Percentiles rank a stretch among this genome's conserved stretches.
Evolutionary conservation across 2,797 vertebrate species (phyloP).

Genomic region (Falco naumanni): DNA sequence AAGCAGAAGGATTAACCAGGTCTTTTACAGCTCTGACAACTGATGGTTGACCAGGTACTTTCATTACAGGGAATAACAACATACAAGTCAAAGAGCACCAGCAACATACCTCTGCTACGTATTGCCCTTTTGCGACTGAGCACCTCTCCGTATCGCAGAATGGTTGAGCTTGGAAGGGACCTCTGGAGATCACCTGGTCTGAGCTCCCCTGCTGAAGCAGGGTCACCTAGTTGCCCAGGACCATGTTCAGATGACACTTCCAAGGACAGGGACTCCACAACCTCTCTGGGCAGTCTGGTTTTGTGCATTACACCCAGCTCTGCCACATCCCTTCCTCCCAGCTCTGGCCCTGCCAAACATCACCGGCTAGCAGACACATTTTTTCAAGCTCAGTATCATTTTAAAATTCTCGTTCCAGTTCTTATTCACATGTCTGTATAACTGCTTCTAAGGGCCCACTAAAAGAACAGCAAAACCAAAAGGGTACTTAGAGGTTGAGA

Average conservation of each 20-base stretch:
- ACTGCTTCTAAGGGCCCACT: not conserved
- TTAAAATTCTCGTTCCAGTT: not conserved
- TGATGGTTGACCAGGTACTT: not conserved
- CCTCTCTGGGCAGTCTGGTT: not conserved
- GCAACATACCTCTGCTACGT: too few species aligned
- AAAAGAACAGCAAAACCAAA: not conserved
- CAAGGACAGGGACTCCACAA: not conserved
- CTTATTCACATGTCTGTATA: not conserved
- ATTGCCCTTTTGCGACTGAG: too few species aligned
- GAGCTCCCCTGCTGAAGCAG: not conserved
- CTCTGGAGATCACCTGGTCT: not conserved
- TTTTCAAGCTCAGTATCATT: not conserved
- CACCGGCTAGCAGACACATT: accelerated
- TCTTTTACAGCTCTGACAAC: not conserved
- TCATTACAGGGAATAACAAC: not conserved
- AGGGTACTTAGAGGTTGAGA: not conserved
- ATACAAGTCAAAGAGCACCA: accelerated
- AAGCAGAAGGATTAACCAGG: not conserved
- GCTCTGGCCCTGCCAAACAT: not conserved
- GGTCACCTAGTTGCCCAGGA: not conserved
- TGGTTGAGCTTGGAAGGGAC: too few species aligned
- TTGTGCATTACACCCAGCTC: too few species aligned
- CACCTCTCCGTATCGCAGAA: too few species aligned
- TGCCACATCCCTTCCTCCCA: not conserved
- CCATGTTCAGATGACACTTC: too few species aligned